phyloP scores from a whole-genome alignment of 2,797 vertebrate species.

The Takifugu rubripes region DNA sequence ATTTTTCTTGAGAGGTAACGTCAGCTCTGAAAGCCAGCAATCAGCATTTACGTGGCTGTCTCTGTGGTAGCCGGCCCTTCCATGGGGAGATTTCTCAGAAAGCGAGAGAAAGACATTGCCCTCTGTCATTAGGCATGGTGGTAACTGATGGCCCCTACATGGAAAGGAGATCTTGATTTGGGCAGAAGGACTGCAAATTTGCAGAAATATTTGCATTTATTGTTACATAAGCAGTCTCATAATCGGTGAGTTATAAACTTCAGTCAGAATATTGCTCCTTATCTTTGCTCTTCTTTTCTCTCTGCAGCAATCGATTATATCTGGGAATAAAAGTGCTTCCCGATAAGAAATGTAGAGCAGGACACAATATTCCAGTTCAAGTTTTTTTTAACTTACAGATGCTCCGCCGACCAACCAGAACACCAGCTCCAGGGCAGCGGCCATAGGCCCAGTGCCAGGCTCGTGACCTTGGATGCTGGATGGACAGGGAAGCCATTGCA shows the following conservation, averaged over 20 bases:
- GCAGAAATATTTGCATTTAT: slow-evolving; percentile 12
- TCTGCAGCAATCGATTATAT: slow-evolving; percentile 8
- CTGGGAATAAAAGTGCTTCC: slow-evolving; percentile 19
- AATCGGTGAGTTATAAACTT: slow-evolving; percentile 5
- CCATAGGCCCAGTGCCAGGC: slow-evolving; percentile 42
- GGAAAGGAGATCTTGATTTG: slow-evolving; percentile 50
- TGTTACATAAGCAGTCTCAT: slow-evolving; percentile 6
- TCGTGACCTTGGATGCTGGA: slow-evolving; percentile 52
- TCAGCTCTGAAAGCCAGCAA: slow-evolving; percentile 12
- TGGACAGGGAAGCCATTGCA: slow-evolving; percentile 46
- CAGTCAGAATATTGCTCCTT: not conserved
- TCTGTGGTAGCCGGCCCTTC: slow-evolving; percentile 20
- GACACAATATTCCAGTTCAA: slow-evolving; percentile 41
- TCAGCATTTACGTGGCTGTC: slow-evolving; percentile 13
- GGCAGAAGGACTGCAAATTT: slow-evolving; percentile 28
- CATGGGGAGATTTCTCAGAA: slow-evolving; percentile 34
- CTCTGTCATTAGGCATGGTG: slow-evolving; percentile 52
- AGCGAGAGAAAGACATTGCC: slow-evolving; percentile 31
- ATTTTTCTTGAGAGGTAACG: slow-evolving; percentile 11
- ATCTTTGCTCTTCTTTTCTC: slow-evolving; percentile 17
- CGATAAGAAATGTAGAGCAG: slow-evolving; percentile 14
- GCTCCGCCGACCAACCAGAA: slow-evolving; percentile 56
- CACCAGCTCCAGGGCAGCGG: slow-evolving; percentile 44
- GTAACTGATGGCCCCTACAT: slow-evolving; percentile 41
- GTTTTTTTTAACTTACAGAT: slow-evolving; percentile 53